Base-by-base conservation (phyloP, 2,797 vertebrate species). In the Enteromius treurensis region DNA sequence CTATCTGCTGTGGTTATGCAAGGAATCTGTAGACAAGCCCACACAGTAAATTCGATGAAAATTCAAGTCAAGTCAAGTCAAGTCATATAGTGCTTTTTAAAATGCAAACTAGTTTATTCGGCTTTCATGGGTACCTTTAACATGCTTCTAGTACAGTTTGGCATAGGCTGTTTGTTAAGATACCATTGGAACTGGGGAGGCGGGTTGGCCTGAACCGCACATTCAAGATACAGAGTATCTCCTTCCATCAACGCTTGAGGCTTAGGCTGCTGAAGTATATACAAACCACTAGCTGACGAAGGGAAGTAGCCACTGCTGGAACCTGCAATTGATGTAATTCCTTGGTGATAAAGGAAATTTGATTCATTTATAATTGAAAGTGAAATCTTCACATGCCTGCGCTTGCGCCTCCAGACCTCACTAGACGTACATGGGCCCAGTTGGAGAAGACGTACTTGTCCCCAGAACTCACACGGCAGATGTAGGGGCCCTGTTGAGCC, bases 181-280 rank as follows among this genome's bases (percentile, higher is more conserved):
- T 95, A 95, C 96, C 96, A 97, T 91, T 95, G 93, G 80, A 95
- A 96, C 91, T 95, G 94, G 6, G 96, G 93, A 0, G 95, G 95
- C 0, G 96, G 96, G 82, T 94, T 95, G 76, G 94, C 95, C 0
- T 93, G 86, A 47, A 92, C 95, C 15, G 70, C 84, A 90, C 96
- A 96, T 87, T 94, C 90, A 83, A 97, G 92, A 1, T 1, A 1
- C 81, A 97, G 87, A 0, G 81, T 69, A 68, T 95, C 93, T 1
- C 96, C 95, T 88, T 97, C 96, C 0, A 95, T 91, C 58, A 93
- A 82, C 0, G 9, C 4, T 67, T 90, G 88, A 7, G 93, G 90
- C 88, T 1, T 89, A 0, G 96, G 96, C 83, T 96, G 96, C 67
- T 4, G 85, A 64, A 82, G 81, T 89, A 96, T 92, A 29, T 58